Base-by-base conservation (phyloP, 2,797 vertebrate genomes). In the Silurus aristotelis region DNA sequence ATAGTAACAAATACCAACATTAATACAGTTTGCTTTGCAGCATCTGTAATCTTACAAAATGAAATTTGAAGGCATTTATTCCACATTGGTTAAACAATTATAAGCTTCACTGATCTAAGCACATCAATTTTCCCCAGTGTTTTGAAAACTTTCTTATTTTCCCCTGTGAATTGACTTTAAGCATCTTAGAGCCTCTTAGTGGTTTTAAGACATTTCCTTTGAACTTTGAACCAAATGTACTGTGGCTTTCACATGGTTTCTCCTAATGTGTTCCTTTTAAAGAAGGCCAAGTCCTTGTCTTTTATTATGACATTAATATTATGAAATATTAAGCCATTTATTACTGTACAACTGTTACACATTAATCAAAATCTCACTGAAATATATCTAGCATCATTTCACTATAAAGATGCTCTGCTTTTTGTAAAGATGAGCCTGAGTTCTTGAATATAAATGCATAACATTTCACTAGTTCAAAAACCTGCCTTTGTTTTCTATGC, bases 181-280 rank as follows among this genome's bases (percentile, higher is more conserved):
- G 25, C 73, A 58, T 82, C 61, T 17, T 27, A 48, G 48, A 60
- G 48, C 58, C 76, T 85, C 61, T 82, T 64, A 85, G 73, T 60
- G 84, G 79, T 85, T 82, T 85, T 56, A 60, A 82, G 70, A 67
- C 61, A 76, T 66, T 82, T 85, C 52, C 67, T 76, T 46, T 52
- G 48, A 76, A 82, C 61, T 76, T 86, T 86, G 52, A 77, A 85
- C 68, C 52, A 82, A 82, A 17, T 61, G 10, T 61, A 60, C 84
- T 60, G 27, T 43, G 56, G 27, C 17, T 78, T 77, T 61, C 20
- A 27, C 27, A 6, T 60, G 27, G 56, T 78, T 78, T 60, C 27
- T 38, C 10, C 19, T 6, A 22, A 79, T 43, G 58, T 5, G 9
- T 19, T 80, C 22, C 78, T 80, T 80, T 52, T 48, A 66, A 80